These are phyloP conservation scores for Tinea pellionella DNA, from an alignment of 2,888 invertebrate genomes.

Conservation along the genomic window DNA sequence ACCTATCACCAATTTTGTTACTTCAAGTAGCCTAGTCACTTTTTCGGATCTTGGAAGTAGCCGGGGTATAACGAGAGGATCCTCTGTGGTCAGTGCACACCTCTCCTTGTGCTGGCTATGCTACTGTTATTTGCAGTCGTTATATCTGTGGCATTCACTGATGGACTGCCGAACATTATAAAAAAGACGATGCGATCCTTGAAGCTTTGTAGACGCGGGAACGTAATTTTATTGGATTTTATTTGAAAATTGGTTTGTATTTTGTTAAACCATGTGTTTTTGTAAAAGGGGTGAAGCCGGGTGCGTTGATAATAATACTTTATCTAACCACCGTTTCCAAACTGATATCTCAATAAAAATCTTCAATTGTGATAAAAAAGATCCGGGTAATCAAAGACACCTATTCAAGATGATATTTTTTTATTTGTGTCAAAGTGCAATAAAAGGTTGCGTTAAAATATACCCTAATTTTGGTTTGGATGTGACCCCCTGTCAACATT, in stretches of 20 bases:
- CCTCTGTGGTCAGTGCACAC: too few relatives aligned
- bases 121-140: too few relatives aligned
- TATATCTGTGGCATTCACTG: too few relatives aligned
- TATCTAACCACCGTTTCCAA: conserved; percentile 48
- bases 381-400: conserved; percentile 52
- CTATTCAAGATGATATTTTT: conserved; percentile 36
- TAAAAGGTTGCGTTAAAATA: conserved; percentile 56
- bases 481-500: conserved; percentile 66
- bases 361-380: conserved; percentile 30
- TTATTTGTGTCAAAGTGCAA: conserved; percentile 63
- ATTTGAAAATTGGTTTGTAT: neutral
- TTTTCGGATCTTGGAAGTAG: too few relatives aligned
- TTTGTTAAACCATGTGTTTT: neutral
- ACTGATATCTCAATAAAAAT: conserved; percentile 60
- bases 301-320: neutral
- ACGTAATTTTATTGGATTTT: too few relatives aligned
- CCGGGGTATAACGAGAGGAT: too few relatives aligned
- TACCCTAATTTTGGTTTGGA: conserved; percentile 62
- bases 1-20: too few relatives aligned
- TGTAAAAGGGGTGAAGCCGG: conserved; percentile 1
- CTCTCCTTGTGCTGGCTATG: too few relatives aligned
- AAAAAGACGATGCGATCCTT: too few relatives aligned
- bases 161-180: too few relatives aligned
- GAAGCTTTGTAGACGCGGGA: too few relatives aligned
- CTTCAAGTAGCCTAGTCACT: too few relatives aligned